Percentiles rank a stretch among this genome's conserved stretches.
Evolutionary conservation across 30 jellyfish, hydroid and myxozoan genomes (phyloP).

Genomic region (Mastigias papua): DNA sequence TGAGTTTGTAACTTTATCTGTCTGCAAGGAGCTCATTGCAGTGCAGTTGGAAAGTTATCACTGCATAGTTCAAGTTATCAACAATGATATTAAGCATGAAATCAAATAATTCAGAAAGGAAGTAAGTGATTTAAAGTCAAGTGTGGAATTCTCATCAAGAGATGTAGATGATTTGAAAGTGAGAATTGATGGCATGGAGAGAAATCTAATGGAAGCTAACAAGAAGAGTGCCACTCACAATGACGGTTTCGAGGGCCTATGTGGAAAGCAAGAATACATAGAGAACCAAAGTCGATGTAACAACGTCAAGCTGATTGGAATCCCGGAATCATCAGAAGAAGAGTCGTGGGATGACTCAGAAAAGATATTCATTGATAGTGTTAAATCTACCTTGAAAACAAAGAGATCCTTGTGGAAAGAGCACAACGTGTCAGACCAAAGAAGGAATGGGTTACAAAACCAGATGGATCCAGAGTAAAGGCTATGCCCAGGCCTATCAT

Average conservation of each 20-base stretch:
- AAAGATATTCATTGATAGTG: not conserved
- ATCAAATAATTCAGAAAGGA: not conserved
- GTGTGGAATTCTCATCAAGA: not conserved
- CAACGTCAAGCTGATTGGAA: not conserved
- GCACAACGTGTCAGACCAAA: not conserved
- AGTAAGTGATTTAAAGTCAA: not conserved
- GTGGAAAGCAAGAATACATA: not conserved
- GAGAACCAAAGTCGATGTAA: not conserved
- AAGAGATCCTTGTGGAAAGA: not conserved
- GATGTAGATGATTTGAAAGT: not conserved
- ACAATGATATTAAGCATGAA: not conserved
- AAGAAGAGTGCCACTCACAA: not conserved
- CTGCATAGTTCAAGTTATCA: not conserved
- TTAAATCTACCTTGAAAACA: not conserved
- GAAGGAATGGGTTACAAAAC: not conserved
- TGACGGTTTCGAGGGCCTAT: not conserved
- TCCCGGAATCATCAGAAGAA: not conserved
- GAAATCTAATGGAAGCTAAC: not conserved
- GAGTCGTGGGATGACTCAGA: conserved; percentile 3
- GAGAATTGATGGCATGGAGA: not conserved
- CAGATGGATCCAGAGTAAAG: not conserved
- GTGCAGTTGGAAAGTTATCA: no score
- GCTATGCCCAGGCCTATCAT: not conserved
- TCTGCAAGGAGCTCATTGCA: no score
- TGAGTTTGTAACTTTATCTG: no score